Conservation (phyloP, 2,113 vertebrate genomes). For the Myrmophylax atrothorax region DNA sequence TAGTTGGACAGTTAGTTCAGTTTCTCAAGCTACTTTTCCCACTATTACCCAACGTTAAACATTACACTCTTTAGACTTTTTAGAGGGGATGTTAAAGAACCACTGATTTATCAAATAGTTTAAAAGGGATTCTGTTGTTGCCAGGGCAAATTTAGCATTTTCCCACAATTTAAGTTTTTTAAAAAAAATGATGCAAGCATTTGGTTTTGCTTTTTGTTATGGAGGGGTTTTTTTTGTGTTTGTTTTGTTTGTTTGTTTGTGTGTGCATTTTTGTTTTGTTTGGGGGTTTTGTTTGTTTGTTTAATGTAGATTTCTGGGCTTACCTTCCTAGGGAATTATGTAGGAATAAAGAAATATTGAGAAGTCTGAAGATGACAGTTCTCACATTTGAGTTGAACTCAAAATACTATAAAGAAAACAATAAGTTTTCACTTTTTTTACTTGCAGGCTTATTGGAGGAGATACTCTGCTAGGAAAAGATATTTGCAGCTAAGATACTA, state of each 20-base stretch:
- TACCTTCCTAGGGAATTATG: background rate
- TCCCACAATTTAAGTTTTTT: background rate
- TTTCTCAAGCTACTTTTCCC: background rate
- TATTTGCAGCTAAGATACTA: constrained; percentile 76
- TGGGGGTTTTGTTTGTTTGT: background rate
- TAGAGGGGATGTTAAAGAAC: background rate
- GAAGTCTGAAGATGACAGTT: background rate
- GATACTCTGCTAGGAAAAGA: constrained; percentile 68
- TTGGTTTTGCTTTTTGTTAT: background rate
- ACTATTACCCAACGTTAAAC: background rate
- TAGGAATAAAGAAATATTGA: background rate
- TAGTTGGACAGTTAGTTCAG: background rate
- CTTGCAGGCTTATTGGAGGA: constrained; percentile 82
- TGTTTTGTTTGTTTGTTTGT: too few relatives aligned
- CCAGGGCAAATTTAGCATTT: background rate
- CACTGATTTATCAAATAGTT: background rate
- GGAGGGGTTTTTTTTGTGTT: background rate
- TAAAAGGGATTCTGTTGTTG: background rate
- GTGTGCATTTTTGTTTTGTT: too few relatives aligned
- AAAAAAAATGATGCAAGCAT: background rate
- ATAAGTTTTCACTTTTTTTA: background rate
- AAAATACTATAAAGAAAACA: background rate
- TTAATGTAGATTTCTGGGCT: background rate
- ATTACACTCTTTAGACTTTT: background rate
- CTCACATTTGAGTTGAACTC: background rate